Evolutionary conservation across 2,113 vertebrate genomes (phyloP).

Genomic region (Nematolebias whitei): DNA sequence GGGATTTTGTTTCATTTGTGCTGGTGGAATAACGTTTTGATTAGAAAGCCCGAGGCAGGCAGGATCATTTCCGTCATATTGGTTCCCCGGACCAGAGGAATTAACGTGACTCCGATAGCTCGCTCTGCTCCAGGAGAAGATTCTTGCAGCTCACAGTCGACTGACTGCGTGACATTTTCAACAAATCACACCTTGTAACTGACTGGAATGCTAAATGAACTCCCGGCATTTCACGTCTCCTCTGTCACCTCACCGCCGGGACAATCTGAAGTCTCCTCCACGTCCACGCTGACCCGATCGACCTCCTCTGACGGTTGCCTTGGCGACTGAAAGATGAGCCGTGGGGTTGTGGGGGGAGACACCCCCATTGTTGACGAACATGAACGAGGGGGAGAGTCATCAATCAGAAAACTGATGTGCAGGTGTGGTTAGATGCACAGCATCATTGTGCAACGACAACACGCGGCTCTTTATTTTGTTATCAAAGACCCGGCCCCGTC

Average conservation of each 20-base stretch:
- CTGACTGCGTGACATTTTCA: slow-evolving; percentile 65
- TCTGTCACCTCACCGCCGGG: slow-evolving; percentile 45
- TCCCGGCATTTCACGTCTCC: slow-evolving; percentile 35
- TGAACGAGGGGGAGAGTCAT: slow-evolving; percentile 23
- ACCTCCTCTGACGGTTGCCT: slow-evolving; percentile 69
- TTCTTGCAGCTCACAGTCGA: slow-evolving; percentile 39
- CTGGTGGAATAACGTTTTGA: slow-evolving; percentile 68
- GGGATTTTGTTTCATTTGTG: slow-evolving; percentile 62
- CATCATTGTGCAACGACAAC: too few species aligned
- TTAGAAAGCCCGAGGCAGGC: slow-evolving; percentile 63
- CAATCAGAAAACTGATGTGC: slow-evolving; percentile 49
- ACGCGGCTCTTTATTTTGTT: too few species aligned
- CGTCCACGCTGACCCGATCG: slow-evolving; percentile 70
- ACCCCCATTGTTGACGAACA: slow-evolving; percentile 15
- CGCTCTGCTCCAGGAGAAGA: slow-evolving; percentile 55
- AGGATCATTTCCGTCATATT: slow-evolving; percentile 63
- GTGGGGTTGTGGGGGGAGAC: slow-evolving; percentile 18
- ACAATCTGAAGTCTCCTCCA: slow-evolving; percentile 56
- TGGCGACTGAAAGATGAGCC: slow-evolving; percentile 74
- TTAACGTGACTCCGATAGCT: slow-evolving; percentile 56
- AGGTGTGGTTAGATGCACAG: slow-evolving; percentile 40
- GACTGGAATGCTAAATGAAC: slow-evolving; percentile 66
- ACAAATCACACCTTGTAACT: slow-evolving; percentile 45
- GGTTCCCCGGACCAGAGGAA: slow-evolving; percentile 42
- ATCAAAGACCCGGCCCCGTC: too few species aligned